These are phyloP conservation scores for Myripristis jacobus DNA, from an alignment of 2,797 vertebrate genomes.

Conservation along the genomic window DNA sequence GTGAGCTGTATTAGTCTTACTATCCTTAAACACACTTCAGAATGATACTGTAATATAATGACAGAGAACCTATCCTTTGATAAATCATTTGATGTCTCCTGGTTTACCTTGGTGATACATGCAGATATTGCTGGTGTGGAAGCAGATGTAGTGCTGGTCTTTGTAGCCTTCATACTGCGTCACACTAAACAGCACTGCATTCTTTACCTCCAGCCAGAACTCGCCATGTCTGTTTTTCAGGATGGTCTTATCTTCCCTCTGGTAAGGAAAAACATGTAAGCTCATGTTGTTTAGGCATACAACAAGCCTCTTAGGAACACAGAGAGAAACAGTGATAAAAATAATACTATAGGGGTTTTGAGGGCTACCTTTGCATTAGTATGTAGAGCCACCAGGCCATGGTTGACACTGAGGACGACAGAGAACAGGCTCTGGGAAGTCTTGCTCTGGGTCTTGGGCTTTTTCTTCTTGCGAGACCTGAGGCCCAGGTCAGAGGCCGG, in stretches of 20 bases:
- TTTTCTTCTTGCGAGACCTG: constrained; percentile 92
- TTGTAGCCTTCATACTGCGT: constrained; percentile 94
- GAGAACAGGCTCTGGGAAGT: constrained; percentile 95
- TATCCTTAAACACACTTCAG: not conserved
- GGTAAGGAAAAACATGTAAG: constrained; percentile 26
- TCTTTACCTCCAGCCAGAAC: constrained; percentile 94
- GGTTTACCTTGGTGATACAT: constrained; percentile 95
- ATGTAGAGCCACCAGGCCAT: constrained; percentile 90
- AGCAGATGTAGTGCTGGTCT: constrained; percentile 96
- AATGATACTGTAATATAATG: not conserved
- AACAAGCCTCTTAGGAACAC: not conserved
- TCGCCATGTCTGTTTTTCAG: constrained; percentile 92
- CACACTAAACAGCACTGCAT: constrained; percentile 91
- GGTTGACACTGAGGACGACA: constrained; percentile 90
- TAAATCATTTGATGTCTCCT: not conserved
- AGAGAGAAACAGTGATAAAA: not conserved
- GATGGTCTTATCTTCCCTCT: constrained; percentile 88
- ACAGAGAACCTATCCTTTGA: not conserved
- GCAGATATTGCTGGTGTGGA: constrained; percentile 90
- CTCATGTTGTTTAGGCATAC: not conserved
- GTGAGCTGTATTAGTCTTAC: not conserved
- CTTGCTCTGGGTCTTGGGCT: constrained; percentile 89
- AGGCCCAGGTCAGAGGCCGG: constrained; percentile 87
- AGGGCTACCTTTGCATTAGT: constrained; percentile 90
- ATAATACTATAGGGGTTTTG: not conserved